These are phyloP conservation scores for Antrozous pallidus DNA, from an alignment of 2,797 vertebrate genomes.

Conservation along the genomic window DNA sequence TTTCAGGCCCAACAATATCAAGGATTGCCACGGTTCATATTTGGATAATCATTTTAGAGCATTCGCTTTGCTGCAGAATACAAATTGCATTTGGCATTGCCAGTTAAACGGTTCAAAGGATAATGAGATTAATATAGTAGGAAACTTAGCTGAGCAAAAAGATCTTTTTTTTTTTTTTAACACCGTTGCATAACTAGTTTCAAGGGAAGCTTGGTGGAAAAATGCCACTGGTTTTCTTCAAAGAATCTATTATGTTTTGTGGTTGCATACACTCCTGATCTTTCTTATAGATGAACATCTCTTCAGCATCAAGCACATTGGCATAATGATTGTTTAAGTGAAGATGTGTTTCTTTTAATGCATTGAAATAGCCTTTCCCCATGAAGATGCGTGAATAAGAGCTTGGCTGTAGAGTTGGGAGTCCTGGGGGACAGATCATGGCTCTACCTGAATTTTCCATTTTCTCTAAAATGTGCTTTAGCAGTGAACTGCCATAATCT, in stretches of 20 bases:
- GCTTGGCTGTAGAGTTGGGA: neutral
- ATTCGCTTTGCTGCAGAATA: constrained; percentile 97
- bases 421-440: neutral
- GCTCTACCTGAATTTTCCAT: neutral
- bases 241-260: constrained; percentile 71
- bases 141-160: constrained; percentile 92
- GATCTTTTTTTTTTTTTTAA: constrained; percentile 68
- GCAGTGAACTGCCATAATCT: neutral
- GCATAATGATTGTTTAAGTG: constrained; percentile 25
- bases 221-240: constrained; percentile 68
- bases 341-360: neutral
- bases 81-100: constrained; percentile 99
- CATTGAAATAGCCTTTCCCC: neutral
- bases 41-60: constrained; percentile 99
- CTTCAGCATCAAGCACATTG: neutral
- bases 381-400: neutral
- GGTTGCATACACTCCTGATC: constrained; percentile 59
- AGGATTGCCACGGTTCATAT: constrained; percentile 98
- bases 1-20: constrained; percentile 99
- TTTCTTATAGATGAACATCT: constrained; percentile 66
- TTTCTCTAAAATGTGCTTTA: constrained; percentile 3
- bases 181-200: constrained; percentile 87
- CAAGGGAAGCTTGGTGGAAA: constrained; percentile 78
- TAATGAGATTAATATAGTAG: constrained; percentile 99
- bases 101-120: constrained; percentile 99